A percentile compares a stretch with the other conserved stretches of the same genome.
Conservation (phyloP, 2,888 invertebrate species). For the Zootermopsis nevadensis region DNA sequence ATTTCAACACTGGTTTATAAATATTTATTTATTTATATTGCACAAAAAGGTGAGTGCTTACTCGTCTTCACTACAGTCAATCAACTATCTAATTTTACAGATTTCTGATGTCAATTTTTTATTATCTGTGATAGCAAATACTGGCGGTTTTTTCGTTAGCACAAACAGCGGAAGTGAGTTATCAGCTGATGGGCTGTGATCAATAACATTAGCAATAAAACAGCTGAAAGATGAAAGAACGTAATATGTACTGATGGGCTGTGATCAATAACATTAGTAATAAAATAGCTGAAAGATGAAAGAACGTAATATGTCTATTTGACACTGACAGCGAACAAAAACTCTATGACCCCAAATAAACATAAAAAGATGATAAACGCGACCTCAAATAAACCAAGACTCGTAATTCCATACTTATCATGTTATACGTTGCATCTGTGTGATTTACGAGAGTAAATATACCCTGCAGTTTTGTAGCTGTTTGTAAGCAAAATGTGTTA, state of each 20-base stretch:
- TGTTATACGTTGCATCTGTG: not conserved
- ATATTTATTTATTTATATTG: too few relatives aligned
- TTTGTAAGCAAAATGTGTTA: too few relatives aligned
- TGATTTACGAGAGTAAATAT: not conserved
- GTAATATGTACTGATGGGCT: not conserved
- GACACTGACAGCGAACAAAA: not conserved
- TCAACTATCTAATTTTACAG: too few relatives aligned
- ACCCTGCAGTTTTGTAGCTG: not conserved
- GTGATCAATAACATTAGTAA: not conserved
- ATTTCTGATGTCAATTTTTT: too few relatives aligned
- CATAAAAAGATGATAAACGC: not conserved
- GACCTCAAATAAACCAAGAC: not conserved
- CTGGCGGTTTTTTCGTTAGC: too few relatives aligned
- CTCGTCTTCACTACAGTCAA: too few relatives aligned
- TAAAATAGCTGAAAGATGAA: not conserved
- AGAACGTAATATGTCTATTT: not conserved
- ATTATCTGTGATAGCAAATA: too few relatives aligned
- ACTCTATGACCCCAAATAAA: not conserved
- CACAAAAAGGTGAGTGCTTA: too few relatives aligned
- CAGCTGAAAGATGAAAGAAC: not conserved
- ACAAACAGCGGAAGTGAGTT: not conserved
- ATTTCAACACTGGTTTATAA: too few relatives aligned
- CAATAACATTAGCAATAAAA: not conserved
- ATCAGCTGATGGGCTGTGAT: not conserved
- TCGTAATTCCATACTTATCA: too few relatives aligned